Base-by-base conservation (phyloP, 2,797 vertebrate genomes). In the Gymnoscopelus microlampas region DNA sequence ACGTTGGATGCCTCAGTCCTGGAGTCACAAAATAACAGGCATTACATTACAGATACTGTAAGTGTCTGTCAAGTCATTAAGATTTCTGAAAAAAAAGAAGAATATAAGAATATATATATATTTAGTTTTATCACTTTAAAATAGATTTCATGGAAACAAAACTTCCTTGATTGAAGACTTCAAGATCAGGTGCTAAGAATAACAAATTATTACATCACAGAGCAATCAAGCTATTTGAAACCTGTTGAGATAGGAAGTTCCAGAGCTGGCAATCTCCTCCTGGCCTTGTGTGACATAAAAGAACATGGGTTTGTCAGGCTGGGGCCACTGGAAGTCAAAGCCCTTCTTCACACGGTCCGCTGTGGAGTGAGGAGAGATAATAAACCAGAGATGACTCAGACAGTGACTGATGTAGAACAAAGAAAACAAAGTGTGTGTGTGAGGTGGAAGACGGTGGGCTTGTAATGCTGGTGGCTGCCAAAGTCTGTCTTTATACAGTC, bases 211-310 rank as follows among this genome's bases (percentile, higher is more conserved):
- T 60, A 8, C 39, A 44, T 44, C 9, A 8, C 1, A 44, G 39
- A 44, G 2, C 7, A 44, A 44, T 44, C 5, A 24, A 5, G 23
- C 48, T 14, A 54, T 3, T 84, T 35, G 32, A 35, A 44, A 98
- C 98, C 98, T 97, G 94, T 99, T 99, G 9, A 99, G 92, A 80
- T 99, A 99, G 7, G 98, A 99, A 6, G 98, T 99, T 86, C 98
- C 98, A 0, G 98, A 99, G 84, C 98, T 99, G 61, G 98, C 98
- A 0, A 99, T 99, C 87, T 99, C 98, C 84, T 99, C 98, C 87
- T 99, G 98, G 2, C 98, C 97, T 83, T 99, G 98, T 29, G 98
- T 99, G 79, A 99, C 98, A 0, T 99, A 99, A 91, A 99, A 99
- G 87, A 98, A 99, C 98, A 99, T 99, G 11, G 98, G 98, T 74